Evolutionary conservation across 2,113 vertebrate genomes (phyloP).

Genomic region (Erythrolamprus reginae): DNA sequence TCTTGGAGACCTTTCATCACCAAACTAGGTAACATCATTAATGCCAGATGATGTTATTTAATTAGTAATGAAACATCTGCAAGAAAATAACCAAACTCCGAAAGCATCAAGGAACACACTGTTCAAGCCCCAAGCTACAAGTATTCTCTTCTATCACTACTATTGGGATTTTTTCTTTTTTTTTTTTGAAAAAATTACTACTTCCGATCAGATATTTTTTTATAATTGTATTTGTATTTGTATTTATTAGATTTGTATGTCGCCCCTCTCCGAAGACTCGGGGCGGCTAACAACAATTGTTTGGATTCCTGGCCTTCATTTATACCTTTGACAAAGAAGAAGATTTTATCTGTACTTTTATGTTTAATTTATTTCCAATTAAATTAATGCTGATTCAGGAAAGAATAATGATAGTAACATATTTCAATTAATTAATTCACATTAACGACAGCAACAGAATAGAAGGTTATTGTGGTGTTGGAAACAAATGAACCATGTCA

Average conservation of each 20-base stretch:
- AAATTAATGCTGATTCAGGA: conserved; percentile 28
- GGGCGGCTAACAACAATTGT: too few species aligned
- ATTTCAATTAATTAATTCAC: conserved; percentile 20
- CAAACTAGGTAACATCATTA: neutral
- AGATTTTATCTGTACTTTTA: conserved; percentile 7
- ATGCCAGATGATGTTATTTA: neutral
- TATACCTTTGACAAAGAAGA: neutral
- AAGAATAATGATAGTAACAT: neutral
- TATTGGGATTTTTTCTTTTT: neutral
- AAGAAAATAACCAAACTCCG: neutral
- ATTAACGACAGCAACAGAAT: conserved; percentile 34
- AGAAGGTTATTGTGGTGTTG: conserved; percentile 45
- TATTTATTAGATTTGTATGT: too few species aligned
- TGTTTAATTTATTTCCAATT: conserved; percentile 27
- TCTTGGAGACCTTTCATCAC: neutral
- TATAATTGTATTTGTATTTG: too few species aligned
- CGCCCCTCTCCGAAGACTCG: too few species aligned
- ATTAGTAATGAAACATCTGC: neutral
- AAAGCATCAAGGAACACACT: neutral
- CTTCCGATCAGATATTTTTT: neutral
- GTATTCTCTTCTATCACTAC: neutral
- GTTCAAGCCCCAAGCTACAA: neutral
- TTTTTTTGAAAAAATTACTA: too few species aligned
- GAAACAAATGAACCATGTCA: conserved; percentile 41
- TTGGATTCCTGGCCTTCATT: neutral